Conservation (phyloP, 2,888 invertebrate species). For the Eueremaeus valkanovi region DNA sequence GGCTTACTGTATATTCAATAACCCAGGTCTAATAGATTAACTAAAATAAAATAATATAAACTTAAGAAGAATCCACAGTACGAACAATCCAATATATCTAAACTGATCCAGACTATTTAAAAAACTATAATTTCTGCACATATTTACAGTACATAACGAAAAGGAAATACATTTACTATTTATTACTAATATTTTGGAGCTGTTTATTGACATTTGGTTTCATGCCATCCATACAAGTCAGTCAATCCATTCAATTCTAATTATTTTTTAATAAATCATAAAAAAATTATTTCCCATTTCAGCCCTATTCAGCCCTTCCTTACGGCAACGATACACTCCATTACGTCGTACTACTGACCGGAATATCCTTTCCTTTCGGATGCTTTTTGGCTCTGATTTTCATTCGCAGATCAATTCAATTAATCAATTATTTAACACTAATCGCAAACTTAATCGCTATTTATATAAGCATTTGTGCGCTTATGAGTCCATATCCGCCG, state of each 20-base stretch:
- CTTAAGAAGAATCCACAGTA: no score
- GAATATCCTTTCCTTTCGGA: constrained; percentile 74
- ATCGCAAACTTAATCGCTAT: constrained; percentile 59
- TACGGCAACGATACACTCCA: constrained; percentile 74
- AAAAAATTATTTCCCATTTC: not conserved
- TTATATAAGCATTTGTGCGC: constrained; percentile 67
- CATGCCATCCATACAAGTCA: constrained; percentile 66
- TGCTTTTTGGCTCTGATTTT: constrained; percentile 62
- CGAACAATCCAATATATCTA: no score
- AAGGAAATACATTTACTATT: no score
- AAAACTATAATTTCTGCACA: no score
- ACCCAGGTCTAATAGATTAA: no score
- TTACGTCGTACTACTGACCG: constrained; percentile 68
- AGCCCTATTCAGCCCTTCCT: constrained; percentile 71
- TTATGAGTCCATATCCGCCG: constrained; percentile 69
- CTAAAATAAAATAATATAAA: no score
- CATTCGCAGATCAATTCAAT: constrained; percentile 53
- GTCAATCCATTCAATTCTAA: not conserved
- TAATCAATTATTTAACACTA: constrained; percentile 48
- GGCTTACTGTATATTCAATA: no score
- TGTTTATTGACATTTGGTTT: constrained; percentile 72
- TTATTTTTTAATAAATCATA: not conserved
- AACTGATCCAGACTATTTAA: no score
- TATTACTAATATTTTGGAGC: constrained; percentile 55
- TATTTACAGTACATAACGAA: no score